Evolutionary conservation across 2,113 vertebrate genomes (phyloP).

Genomic region (Myrmecophaga tridactyla): DNA sequence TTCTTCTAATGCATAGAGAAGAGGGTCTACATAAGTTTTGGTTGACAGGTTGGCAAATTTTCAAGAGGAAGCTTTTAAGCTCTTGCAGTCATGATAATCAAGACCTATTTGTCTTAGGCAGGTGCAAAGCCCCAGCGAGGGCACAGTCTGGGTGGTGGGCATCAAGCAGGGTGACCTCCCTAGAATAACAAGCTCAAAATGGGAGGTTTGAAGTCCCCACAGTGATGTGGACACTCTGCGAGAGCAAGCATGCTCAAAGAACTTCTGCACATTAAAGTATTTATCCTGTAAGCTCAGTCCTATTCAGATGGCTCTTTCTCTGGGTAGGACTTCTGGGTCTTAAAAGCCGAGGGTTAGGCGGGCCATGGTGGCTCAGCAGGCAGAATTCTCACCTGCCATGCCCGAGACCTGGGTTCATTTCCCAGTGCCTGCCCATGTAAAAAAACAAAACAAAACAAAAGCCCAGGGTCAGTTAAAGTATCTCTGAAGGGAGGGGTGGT

Average conservation of each 20-base stretch:
- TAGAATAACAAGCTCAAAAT: neutral
- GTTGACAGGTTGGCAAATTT: neutral
- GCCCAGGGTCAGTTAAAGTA: neutral
- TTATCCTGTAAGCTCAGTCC: neutral
- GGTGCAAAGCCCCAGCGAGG: neutral
- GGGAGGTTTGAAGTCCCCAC: neutral
- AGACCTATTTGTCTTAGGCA: neutral
- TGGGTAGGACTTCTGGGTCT: neutral
- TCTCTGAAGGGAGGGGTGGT: neutral
- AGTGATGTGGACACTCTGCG: neutral
- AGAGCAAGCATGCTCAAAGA: neutral
- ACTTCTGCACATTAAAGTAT: neutral
- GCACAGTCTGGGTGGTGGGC: neutral
- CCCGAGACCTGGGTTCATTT: too few relatives aligned
- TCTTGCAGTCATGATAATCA: neutral
- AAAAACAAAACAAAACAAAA: too few relatives aligned
- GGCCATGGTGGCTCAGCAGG: too few relatives aligned
- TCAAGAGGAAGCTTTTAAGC: neutral
- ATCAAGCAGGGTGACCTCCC: neutral
- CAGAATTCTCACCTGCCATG: too few relatives aligned
- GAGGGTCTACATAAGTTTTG: neutral
- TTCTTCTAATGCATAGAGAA: conserved; percentile 1
- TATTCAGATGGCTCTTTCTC: neutral
- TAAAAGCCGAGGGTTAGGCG: neutral
- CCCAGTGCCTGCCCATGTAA: too few relatives aligned